Percentiles rank a stretch among this genome's conserved stretches.
Conservation (phyloP, 2,113 vertebrate species). For the Toxotes chatareus region DNA sequence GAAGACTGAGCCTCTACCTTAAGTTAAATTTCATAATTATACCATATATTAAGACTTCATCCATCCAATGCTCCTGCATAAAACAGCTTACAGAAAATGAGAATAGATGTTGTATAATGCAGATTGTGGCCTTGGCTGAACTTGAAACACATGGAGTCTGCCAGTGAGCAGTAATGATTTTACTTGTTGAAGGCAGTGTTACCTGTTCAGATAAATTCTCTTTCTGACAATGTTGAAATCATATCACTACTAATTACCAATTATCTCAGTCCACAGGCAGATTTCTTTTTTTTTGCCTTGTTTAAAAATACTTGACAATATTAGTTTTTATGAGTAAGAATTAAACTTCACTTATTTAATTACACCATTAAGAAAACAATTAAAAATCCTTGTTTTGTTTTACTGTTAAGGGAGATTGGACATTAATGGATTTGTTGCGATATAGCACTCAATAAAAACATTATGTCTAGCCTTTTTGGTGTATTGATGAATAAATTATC, state of each 20-base stretch:
- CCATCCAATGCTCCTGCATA: neutral
- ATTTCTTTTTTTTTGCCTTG: neutral
- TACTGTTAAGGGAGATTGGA: neutral
- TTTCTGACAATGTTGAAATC: neutral
- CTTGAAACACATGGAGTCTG: neutral
- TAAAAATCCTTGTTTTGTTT: neutral
- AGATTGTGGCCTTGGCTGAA: conserved; percentile 2
- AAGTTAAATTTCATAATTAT: neutral
- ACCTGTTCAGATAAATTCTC: neutral
- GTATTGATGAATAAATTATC: neutral
- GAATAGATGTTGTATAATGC: neutral
- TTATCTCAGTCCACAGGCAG: neutral
- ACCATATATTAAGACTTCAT: rapidly evolving
- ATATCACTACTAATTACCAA: neutral
- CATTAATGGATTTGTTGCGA: neutral
- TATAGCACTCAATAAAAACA: neutral
- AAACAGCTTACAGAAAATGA: neutral
- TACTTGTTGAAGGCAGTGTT: neutral
- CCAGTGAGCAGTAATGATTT: neutral
- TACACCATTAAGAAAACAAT: neutral
- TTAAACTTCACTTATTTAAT: neutral
- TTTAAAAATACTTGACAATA: neutral
- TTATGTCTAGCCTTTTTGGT: neutral
- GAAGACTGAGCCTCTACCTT: neutral
- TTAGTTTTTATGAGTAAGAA: neutral